Percentiles rank a stretch among this genome's conserved stretches.
phyloP scores from a whole-genome alignment of 2,888 invertebrate genomes.

The Sialis lutaria region DNA sequence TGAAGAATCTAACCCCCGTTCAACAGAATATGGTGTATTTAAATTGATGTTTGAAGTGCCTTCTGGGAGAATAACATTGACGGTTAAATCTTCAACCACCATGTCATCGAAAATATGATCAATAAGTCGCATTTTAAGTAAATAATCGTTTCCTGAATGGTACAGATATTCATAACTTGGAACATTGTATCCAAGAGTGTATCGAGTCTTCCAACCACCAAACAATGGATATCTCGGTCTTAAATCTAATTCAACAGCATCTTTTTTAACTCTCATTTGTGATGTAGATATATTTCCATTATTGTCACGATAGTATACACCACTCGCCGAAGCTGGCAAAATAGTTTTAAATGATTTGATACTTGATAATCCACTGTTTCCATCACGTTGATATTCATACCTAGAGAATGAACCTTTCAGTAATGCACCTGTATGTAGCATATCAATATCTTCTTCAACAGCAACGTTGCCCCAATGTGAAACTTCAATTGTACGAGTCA shows the following conservation, averaged over 20 bases:
- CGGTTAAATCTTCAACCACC: conserved; percentile 74
- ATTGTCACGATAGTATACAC: conserved; percentile 94
- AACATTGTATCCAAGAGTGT: conserved; percentile 91
- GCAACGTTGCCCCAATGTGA: conserved; percentile 99
- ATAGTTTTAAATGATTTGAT: conserved; percentile 82
- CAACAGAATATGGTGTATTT: conserved; percentile 64
- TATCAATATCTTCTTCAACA: conserved; percentile 83
- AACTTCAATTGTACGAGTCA: conserved; percentile 82
- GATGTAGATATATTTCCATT: conserved; percentile 99
- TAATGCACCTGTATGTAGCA: conserved; percentile 82
- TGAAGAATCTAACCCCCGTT: conserved; percentile 52
- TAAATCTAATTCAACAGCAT: conserved; percentile 90
- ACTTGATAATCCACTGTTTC: conserved; percentile 72
- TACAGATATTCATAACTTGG: conserved; percentile 93
- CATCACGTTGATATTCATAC: conserved; percentile 91
- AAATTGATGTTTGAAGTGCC: conserved; percentile 70
- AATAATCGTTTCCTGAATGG: conserved; percentile 59
- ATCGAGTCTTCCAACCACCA: conserved; percentile 98
- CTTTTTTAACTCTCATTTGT: conserved; percentile 70
- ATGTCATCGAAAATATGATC: conserved; percentile 97
- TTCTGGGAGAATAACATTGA: conserved; percentile 88
- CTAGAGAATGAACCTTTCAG: conserved; percentile 92
- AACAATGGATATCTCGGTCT: conserved; percentile 93
- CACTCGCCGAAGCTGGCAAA: conserved; percentile 74
- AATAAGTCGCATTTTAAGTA: conserved; percentile 82